Evolutionary conservation across 2,797 vertebrate genomes (phyloP).

Genomic region (Macroramphosus scolopax): DNA sequence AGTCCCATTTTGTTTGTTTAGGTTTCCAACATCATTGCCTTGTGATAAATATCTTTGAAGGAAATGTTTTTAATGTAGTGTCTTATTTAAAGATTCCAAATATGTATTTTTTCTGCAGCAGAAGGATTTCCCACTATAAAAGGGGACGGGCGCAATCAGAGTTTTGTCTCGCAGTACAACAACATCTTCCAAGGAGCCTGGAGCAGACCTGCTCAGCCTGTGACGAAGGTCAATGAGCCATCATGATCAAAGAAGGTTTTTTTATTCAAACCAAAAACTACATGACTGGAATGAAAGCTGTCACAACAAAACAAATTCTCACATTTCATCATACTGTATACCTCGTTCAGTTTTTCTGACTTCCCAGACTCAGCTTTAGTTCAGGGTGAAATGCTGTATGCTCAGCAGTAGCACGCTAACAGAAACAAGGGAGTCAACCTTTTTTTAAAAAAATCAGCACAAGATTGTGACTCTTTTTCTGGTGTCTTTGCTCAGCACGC

Average conservation of each 20-base stretch:
- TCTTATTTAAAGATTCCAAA: neutral
- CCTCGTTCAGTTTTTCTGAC: too few relatives aligned
- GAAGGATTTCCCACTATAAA: slow-evolving; percentile 39
- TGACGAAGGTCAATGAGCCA: slow-evolving; percentile 36
- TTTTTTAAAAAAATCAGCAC: slow-evolving; percentile 11
- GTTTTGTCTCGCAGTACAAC: slow-evolving; percentile 33
- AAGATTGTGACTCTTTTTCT: slow-evolving; percentile 5
- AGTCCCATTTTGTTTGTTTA: too few relatives aligned
- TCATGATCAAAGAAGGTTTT: neutral
- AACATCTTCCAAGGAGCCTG: slow-evolving; percentile 36
- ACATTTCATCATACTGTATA: too few relatives aligned
- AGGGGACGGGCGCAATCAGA: slow-evolving; percentile 10
- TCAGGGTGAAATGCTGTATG: neutral
- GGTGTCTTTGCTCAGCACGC: slow-evolving; percentile 26
- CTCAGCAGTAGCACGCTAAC: neutral
- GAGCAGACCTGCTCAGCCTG: slow-evolving; percentile 10
- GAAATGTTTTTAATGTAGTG: neutral
- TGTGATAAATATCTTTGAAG: slow-evolving; percentile 25
- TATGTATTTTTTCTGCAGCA: slow-evolving; percentile 7
- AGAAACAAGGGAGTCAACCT: slow-evolving; percentile 9
- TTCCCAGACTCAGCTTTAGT: neutral
- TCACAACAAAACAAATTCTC: too few relatives aligned
- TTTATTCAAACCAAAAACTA: neutral
- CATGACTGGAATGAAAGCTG: slow-evolving; percentile 15
- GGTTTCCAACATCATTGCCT: neutral